Base-by-base conservation (phyloP, 2,797 vertebrate species). In the Pseudocheirus occidentalis region DNA sequence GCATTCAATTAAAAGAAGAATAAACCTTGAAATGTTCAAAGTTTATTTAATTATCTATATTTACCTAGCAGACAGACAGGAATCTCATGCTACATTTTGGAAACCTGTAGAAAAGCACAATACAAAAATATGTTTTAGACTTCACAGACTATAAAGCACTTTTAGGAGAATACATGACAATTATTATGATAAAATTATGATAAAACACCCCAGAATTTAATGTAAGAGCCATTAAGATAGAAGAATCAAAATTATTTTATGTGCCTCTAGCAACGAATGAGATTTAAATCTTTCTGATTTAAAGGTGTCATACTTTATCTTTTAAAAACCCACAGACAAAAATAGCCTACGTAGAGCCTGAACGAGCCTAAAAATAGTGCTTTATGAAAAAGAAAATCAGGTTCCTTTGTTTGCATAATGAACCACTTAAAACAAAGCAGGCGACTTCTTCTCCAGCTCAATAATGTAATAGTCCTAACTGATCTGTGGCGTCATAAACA, bases 21-120 rank as follows among this genome's bases (percentile, higher is more conserved):
- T 4, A 0, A 89, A 87, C 73, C 73, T 28, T 87, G 73, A 81
- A 81, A n/a, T 73, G 34, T 54, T 73, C 31, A 40, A 53, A 6
- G 90, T n/a, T 55, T 28, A 27, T 55, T 90, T 50, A 50, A 87
- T 87, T 90, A 12, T 0, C 34, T 0, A 55, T 28, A 4, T 52
- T 95, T 92, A 98, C 98, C 98, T 97, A 31, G 62, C 52, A 55
- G 95, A 66, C 46, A 92, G 96, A 94, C 81, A 11, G 59, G 87
- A 91, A 40, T 16, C 91, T 3, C 27, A 52, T 0, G 94, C 97
- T 98, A 98, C 98, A 98, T 98, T 0, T 1, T 96, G 97, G 94
- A 90, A 81, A 94, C 95, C 98, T 97, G 94, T 12, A 5, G 96
- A 95, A 93, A 97, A 95, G 95, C 92, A 95, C 50, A 66, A 92